These are phyloP conservation scores for Drosophila ercepeae DNA, from an alignment of 1,140 invertebrate genomes.

Conservation along the genomic window DNA sequence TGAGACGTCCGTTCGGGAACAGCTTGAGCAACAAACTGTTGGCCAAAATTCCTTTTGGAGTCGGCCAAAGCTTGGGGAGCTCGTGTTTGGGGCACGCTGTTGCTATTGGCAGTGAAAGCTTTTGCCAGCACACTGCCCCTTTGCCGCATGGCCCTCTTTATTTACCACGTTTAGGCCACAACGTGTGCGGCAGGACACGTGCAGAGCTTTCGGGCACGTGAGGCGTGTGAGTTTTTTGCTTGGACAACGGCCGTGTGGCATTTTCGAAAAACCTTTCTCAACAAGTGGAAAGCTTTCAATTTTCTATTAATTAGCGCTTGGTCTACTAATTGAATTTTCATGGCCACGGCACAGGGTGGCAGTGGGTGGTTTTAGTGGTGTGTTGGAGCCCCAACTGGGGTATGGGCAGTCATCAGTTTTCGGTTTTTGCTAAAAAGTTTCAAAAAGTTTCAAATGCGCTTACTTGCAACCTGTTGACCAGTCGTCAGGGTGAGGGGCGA, in stretches of 20 bases:
- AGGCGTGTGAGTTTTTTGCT: conserved; percentile 27
- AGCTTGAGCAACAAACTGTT: conserved; percentile 79
- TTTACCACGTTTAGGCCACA: neutral
- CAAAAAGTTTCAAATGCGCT: conserved; percentile 29
- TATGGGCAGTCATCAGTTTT: conserved; percentile 4
- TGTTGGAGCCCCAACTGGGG: neutral
- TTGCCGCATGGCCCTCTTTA: neutral
- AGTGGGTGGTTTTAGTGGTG: neutral
- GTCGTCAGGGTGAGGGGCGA: neutral
- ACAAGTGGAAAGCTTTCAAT: conserved; percentile 75
- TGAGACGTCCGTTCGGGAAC: conserved; percentile 64
- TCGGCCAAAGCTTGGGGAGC: conserved; percentile 64
- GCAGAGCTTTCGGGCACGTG: conserved; percentile 64
- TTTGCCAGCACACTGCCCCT: conserved; percentile 1
- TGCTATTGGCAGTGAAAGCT: conserved; percentile 58
- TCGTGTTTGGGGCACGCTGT: conserved; percentile 67
- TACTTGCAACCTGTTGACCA: conserved; percentile 72
- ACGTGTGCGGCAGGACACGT: conserved; percentile 54
- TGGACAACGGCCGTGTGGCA: conserved; percentile 41
- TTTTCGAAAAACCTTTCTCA: conserved; percentile 51
- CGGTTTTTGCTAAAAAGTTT: conserved; percentile 32
- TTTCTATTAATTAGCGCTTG: conserved; percentile 65
- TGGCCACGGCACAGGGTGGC: conserved; percentile 27
- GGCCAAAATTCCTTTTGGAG: conserved; percentile 38
- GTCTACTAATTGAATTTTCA: conserved; percentile 74